Evolutionary conservation across 1,140 invertebrate genomes (phyloP), one percentile per base, ranked within the genome.

Genomic region (Idris sp.): DNA sequence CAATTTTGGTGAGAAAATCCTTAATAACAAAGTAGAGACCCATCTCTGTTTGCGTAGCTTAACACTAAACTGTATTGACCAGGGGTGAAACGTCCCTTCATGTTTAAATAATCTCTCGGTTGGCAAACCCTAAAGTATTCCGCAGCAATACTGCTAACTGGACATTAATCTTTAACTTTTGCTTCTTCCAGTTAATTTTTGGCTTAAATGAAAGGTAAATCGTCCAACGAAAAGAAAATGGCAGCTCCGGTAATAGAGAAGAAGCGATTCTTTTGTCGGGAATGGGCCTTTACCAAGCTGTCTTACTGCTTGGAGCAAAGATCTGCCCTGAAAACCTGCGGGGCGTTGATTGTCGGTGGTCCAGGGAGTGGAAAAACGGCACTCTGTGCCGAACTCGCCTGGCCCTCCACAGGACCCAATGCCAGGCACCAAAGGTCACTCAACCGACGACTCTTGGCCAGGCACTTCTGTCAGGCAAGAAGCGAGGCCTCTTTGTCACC

Each of bases 211-310:
- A 48, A 74, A 69, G 59, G 43, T 14, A 72, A 53, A 46, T 64
- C 22, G 46, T 16, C 46, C 10, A 65, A 62, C 28, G 36, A 77
- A 67, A 10, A 11, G 51, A 83, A 77, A 19, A 88, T 88, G 86
- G 85, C 86, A 4, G 86, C 86, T 10, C 86, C 86, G 44, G 86
- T 88, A 46, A 88, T 88, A 65, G 89, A 90, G 69, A 89, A 89
- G 78, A 92, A 92, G 77, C 90, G 91, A 41, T 93, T 94, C 82
- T 92, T 92, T 83, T 94, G 93, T 79, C 91, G 97, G 9, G 96
- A 98, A 86, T 98, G 97, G 97, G 95, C 95, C 1, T 97, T 98
- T 77, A 93, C 95, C 81, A 98, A 98, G 86, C 90, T 98, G n/a
- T 92, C 92, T 1, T 93, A 97, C 75, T 97, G 95, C 68, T 81